Conservation (phyloP, 2,113 vertebrate species). For the Phoxinus phoxinus region DNA sequence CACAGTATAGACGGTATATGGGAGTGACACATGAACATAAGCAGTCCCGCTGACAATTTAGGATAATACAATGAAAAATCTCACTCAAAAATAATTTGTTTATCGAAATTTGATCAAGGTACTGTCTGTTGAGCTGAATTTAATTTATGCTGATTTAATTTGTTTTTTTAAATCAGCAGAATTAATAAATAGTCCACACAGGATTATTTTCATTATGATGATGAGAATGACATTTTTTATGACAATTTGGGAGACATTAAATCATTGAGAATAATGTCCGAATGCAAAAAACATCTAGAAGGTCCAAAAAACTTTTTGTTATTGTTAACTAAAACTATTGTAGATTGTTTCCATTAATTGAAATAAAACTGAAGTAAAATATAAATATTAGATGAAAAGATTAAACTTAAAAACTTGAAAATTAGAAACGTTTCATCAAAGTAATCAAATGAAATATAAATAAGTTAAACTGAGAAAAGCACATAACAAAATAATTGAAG, state of each 20-base stretch:
- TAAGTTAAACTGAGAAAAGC: not conserved
- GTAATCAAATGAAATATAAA: not conserved
- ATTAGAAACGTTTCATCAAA: not conserved
- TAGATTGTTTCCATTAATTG: no score
- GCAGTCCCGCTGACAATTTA: not conserved
- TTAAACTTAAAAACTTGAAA: not conserved
- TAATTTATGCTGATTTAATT: not conserved
- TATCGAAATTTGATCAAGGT: not conserved
- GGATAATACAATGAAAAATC: not conserved
- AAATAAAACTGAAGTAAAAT: not conserved
- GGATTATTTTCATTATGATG: not conserved
- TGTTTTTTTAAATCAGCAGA: not conserved
- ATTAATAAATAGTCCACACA: constrained; percentile 44
- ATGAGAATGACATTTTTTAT: not conserved
- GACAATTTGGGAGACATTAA: no score
- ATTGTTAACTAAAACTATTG: not conserved
- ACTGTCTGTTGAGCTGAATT: not conserved
- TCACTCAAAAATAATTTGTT: not conserved
- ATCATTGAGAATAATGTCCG: not conserved
- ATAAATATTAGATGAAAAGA: not conserved
- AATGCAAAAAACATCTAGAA: not conserved
- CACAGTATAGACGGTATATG: not conserved
- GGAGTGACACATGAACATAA: not conserved
- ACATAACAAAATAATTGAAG: not conserved
- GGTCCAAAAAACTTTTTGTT: no score